A percentile compares a stretch with the other conserved stretches of the same genome.
Conservation (phyloP, 2,888 invertebrate species). For the Zeuzera pyrina region DNA sequence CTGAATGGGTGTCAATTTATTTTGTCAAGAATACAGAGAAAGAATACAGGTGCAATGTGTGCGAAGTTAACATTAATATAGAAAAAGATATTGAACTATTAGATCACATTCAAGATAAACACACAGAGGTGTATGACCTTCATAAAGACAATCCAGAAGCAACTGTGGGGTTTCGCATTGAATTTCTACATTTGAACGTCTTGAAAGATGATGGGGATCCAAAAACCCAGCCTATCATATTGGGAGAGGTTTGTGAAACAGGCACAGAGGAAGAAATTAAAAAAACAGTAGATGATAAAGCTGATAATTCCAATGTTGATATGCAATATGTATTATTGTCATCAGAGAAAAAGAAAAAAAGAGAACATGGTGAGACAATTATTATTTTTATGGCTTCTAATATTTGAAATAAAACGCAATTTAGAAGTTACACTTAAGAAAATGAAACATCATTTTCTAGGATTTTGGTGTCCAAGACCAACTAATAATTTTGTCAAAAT, state of each 20-base stretch:
- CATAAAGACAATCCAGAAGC: slow-evolving; percentile 52
- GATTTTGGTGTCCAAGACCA: too few relatives aligned
- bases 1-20: slow-evolving; percentile 55
- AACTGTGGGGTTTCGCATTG: slow-evolving; percentile 52
- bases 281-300: slow-evolving; percentile 5
- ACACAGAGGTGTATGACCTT: slow-evolving; percentile 47
- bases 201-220: slow-evolving; percentile 37
- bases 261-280: slow-evolving; percentile 19
- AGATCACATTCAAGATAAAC: slow-evolving; percentile 36
- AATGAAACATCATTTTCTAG: not conserved
- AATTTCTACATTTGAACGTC: slow-evolving; percentile 49
- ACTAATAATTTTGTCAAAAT: too few relatives aligned
- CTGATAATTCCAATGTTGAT: slow-evolving; percentile 21
- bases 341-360: slow-evolving; percentile 15
- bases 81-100: slow-evolving; percentile 34
- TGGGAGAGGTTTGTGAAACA: slow-evolving; percentile 43
- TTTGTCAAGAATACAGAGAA: slow-evolving; percentile 28
- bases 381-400: not conserved
- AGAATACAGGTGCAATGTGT: slow-evolving; percentile 45
- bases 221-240: slow-evolving; percentile 34
- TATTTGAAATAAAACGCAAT: too few relatives aligned
- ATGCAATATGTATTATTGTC: slow-evolving; percentile 40
- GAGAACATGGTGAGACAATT: slow-evolving; percentile 11
- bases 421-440: too few relatives aligned
- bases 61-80: slow-evolving; percentile 29